Evolutionary conservation across 2,888 invertebrate species (phyloP), one percentile per base, ranked within the genome.

Genomic region (Nemapogon koenigi): DNA sequence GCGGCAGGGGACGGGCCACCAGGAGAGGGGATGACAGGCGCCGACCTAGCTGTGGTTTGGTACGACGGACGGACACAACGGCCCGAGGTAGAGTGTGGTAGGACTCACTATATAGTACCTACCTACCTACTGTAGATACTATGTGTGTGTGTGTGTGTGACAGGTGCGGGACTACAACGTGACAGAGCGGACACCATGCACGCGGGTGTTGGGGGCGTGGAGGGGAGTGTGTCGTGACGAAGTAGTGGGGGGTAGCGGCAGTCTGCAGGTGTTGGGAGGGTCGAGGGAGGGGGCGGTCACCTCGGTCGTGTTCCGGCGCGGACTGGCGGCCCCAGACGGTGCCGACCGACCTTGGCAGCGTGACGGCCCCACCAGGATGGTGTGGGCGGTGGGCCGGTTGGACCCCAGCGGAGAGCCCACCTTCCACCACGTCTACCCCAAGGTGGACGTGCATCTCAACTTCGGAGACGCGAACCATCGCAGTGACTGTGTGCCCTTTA

Each of bases 181-280:
- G 41, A 90, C 92, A 4, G 92, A 89, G 0, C 68, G 85, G 49
- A 88, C 92, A 35, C 90, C 92, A 87, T 94, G 94, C 56, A 89
- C 90, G 30, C 91, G 89, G 67, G 91, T 94, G 41, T 75, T 94
- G 50, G 94, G 92, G 1, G 88, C 86, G 51, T 90, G 91, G 62
- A 89, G 83, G 61, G 95, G 94, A 26, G 94, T 94, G 25, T 95
- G 95, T 50, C 86, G 85, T 46, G 95, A 95, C 64, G 86, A 86
- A 41, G 65, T 84, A n/a, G 83, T 93, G 2, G 94, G 92, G 17
- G 92, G 91, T 0, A 81, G 85, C 46, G 91, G 94, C 57, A 89
- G 84, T 59, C 89, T 90, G 61, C 94, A 94, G 73, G 68, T 93
- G 50, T 87, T 88, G 58, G 87, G 87, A 1, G 88, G 87, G 31